Conservation (phyloP, 2,888 invertebrate species). For the Cheiracanthium punctorium region DNA sequence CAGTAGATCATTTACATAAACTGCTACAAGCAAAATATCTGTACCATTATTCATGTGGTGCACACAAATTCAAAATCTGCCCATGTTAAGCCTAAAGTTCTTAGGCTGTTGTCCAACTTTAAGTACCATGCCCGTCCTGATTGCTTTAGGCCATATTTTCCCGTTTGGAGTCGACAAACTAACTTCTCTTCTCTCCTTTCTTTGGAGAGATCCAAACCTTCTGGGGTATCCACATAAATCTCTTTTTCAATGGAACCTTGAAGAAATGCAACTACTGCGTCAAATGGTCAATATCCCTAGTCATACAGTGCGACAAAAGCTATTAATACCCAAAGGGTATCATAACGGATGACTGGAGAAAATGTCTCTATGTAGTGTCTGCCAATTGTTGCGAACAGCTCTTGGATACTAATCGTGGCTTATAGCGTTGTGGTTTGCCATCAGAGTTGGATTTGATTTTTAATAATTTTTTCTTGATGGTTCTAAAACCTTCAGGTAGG, state of each 20-base stretch:
- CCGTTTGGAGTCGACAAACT: conserved; percentile 68
- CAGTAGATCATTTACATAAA: conserved; percentile 41
- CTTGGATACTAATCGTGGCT: conserved; percentile 70
- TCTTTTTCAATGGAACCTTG: conserved; percentile 70
- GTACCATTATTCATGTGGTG: conserved; percentile 35
- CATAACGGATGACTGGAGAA: conserved; percentile 71
- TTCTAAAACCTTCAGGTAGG: no score
- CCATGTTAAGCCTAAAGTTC: conserved; percentile 57
- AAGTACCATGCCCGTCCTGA: no score
- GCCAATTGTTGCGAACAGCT: no score
- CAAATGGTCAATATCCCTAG: conserved; percentile 70
- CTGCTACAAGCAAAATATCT: no score
- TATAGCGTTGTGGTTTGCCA: conserved; percentile 70
- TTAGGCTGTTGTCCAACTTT: no score
- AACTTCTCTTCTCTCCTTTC: conserved; percentile 65
- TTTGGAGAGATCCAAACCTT: background rate
- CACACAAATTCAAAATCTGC: conserved; percentile 46
- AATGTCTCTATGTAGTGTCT: conserved; percentile 72
- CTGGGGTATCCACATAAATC: conserved; percentile 51
- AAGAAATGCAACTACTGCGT: conserved; percentile 69
- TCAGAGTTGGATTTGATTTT: no score
- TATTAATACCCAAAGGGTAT: no score
- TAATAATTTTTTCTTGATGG: conserved; percentile 70
- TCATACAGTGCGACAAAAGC: conserved; percentile 45
- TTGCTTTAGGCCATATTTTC: conserved; percentile 70